phyloP scores from a whole-genome alignment of 2,797 vertebrate genomes.

The Tinamus major region DNA sequence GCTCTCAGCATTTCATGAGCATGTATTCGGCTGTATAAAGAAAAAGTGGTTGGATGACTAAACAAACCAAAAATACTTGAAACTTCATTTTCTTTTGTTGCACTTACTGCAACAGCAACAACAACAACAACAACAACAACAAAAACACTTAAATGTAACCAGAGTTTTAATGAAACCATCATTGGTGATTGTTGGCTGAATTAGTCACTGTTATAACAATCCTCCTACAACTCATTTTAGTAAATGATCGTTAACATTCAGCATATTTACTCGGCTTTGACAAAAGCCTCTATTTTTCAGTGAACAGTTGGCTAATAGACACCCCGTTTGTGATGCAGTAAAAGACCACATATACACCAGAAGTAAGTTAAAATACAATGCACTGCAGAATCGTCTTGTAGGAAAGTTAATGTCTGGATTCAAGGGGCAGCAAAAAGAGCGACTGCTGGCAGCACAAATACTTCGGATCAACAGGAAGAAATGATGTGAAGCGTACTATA shows the following conservation, averaged over 20 bases:
- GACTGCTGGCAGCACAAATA: not conserved
- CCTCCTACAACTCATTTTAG: not conserved
- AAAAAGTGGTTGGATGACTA: not conserved
- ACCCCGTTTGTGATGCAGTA: fast-evolving
- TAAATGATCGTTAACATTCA: not conserved
- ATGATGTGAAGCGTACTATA: not conserved
- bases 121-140: not conserved
- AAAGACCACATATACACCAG: not conserved
- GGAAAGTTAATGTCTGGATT: not conserved
- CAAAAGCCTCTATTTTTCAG: not conserved
- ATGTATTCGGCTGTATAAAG: not conserved
- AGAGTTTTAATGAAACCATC: not conserved
- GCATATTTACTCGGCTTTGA: not conserved
- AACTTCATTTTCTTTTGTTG: not conserved
- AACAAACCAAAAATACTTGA: not conserved
- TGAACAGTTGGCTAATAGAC: not conserved
- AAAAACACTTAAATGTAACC: not conserved
- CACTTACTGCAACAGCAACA: not conserved
- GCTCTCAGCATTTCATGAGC: not conserved
- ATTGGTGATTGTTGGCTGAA: not conserved
- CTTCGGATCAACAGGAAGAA: not conserved
- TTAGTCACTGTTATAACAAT: not conserved
- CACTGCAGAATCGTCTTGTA: not conserved
- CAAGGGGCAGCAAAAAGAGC: not conserved
- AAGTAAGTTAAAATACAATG: not conserved